These are phyloP conservation scores for Parazoanthus darwini DNA, from an alignment of 92 coral and sea anemone genomes.

Conservation along the genomic window DNA sequence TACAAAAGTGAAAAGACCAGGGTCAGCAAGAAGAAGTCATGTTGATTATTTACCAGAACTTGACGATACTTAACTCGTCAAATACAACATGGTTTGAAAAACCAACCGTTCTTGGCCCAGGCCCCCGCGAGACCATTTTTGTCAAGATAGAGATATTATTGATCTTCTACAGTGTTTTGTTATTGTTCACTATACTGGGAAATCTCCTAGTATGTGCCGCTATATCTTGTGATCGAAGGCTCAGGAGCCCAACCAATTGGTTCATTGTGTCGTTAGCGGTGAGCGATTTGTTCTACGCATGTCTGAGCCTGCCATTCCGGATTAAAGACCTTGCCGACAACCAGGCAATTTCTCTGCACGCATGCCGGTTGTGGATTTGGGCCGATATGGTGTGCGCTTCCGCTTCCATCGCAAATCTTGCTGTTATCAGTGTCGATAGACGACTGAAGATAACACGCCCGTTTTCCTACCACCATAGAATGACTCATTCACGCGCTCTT, in stretches of 20 bases:
- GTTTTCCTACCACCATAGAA: conserved; percentile 62
- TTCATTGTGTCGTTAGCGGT: conserved; percentile 90
- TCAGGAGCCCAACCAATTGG: conserved; percentile 93
- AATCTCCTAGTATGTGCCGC: conserved; percentile 85
- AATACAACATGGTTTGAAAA: neutral
- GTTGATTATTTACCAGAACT: neutral
- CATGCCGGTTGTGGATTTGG: conserved; percentile 90
- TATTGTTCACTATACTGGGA: conserved; percentile 77
- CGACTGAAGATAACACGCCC: conserved; percentile 91
- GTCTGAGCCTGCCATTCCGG: conserved; percentile 69
- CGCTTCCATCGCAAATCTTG: conserved; percentile 88
- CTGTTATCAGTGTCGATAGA: conserved; percentile 89
- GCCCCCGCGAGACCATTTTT: neutral
- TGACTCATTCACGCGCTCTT: conserved; percentile 71
- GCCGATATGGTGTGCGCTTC: conserved; percentile 92
- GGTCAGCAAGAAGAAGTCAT: neutral
- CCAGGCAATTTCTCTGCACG: conserved; percentile 25
- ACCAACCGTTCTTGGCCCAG: neutral
- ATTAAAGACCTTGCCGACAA: conserved; percentile 47
- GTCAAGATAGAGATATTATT: conserved; percentile 35
- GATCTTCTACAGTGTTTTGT: conserved; percentile 56
- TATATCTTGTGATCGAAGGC: conserved; percentile 71
- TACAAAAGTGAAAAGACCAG: neutral
- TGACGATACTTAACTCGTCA: neutral
- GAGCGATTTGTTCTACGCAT: conserved; percentile 81